Percentiles rank a stretch among this genome's conserved stretches.
Evolutionary conservation across 2,888 invertebrate species (phyloP).

Genomic region (Resseliella maxima): DNA sequence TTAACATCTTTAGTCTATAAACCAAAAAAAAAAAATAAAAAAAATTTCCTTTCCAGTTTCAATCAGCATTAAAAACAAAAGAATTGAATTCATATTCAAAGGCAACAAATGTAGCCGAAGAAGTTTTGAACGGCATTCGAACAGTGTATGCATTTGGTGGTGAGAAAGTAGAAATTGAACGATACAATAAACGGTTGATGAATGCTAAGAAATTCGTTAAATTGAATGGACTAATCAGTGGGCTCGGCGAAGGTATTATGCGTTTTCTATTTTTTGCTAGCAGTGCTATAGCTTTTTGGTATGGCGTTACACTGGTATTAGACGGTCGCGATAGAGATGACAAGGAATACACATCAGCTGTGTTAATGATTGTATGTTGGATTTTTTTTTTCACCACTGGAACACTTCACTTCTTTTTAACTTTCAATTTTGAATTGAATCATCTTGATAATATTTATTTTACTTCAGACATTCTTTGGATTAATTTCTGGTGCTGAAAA

Average conservation of each 20-base stretch:
- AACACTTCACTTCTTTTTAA: too few species aligned
- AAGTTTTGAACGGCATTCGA: slow-evolving; percentile 75
- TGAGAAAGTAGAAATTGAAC: slow-evolving; percentile 77
- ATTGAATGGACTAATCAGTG: slow-evolving; percentile 75
- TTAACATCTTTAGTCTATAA: too few species aligned
- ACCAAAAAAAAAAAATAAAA: too few species aligned
- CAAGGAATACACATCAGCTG: slow-evolving; percentile 77
- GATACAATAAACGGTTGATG: slow-evolving; percentile 71
- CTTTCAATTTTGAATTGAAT: too few species aligned
- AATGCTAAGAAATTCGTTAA: slow-evolving; percentile 76
- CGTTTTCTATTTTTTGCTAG: background rate
- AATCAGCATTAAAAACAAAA: background rate
- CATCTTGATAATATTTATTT: too few species aligned
- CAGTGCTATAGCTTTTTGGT: slow-evolving; percentile 63
- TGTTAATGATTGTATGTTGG: slow-evolving; percentile 79
- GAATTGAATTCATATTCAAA: slow-evolving; percentile 33
- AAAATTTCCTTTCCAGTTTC: slow-evolving; percentile 12
- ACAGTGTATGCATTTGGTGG: slow-evolving; percentile 71
- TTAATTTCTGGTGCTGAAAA: slow-evolving; percentile 83
- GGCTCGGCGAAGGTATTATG: slow-evolving; percentile 68
- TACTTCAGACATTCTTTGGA: slow-evolving; percentile 73
- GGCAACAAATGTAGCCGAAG: slow-evolving; percentile 66
- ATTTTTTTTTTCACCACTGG: too few species aligned
- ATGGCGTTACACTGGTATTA: slow-evolving; percentile 79
- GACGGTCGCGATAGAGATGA: slow-evolving; percentile 71